phyloP scores from a whole-genome alignment of 2,113 vertebrate genomes.

The Callocephalon fimbriatum region DNA sequence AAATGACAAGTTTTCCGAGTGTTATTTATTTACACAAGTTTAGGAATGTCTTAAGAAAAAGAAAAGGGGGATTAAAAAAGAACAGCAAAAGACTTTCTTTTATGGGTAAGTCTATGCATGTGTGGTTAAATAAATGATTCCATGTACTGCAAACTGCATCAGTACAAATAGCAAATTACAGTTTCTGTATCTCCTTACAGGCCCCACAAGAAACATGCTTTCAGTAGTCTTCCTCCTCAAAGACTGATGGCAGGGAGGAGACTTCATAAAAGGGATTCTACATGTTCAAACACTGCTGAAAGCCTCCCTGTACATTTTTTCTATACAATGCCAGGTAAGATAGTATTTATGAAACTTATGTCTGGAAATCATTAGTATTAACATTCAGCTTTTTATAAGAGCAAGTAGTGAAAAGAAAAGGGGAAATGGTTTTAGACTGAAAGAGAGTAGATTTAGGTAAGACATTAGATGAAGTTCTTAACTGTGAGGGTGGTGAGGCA shows the following conservation, averaged over 20 bases:
- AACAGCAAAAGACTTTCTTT: neutral
- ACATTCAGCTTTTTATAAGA: neutral
- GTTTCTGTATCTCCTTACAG: neutral
- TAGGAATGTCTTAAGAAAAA: neutral
- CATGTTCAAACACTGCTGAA: neutral
- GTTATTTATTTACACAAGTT: neutral
- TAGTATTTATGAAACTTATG: neutral
- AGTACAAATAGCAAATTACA: neutral
- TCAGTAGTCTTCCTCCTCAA: neutral
- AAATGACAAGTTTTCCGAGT: neutral
- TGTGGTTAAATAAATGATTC: neutral
- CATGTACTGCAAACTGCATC: neutral
- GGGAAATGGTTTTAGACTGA: neutral
- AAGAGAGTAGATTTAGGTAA: neutral
- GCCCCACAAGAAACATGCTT: neutral
- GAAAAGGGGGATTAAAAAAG: neutral
- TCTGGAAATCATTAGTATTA: neutral
- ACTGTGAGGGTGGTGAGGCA: neutral
- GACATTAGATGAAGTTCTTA: neutral
- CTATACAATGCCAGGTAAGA: neutral
- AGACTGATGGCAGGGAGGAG: neutral
- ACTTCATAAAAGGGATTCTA: neutral
- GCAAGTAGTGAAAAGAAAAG: neutral
- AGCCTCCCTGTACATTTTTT: neutral
- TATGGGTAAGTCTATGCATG: neutral